Evolutionary conservation across 2,797 vertebrate genomes (phyloP), one percentile per base, ranked within the genome.

Genomic region (Sphaeramia orbicularis): DNA sequence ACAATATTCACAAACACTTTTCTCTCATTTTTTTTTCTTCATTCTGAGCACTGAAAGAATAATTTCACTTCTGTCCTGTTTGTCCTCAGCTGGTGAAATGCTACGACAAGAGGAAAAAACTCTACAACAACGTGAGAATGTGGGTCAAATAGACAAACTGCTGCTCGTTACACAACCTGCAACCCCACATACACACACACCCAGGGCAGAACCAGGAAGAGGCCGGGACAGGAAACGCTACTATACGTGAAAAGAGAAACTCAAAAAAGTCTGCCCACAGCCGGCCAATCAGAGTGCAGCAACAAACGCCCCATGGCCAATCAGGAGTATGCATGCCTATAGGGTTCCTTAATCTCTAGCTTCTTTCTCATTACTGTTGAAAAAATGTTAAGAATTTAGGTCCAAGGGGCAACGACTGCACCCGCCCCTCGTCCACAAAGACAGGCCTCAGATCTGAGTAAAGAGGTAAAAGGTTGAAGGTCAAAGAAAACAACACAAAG

Each of bases 361-460:
- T 80, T 80, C 62, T 73, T 65, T 76, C 78, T 81, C 65, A 73
- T 84, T 83, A 82, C 80, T 50, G 53, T 62, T 64, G 71, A 81
- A 87, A 89, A 86, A 85, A 90, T 89, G 74, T 84, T 62, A 92
- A 92, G 89, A 89, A 93, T 90, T 82, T 75, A 68, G 53, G 51
- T 80, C 74, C 62, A 81, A 61, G 51, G 63, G 76, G 78, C 73
- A 63, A 56, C 14, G n/a, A 44, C n/a, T 13, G 32, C 14, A n/a
- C 54, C 38, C 18, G 36, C 1, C 47, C 10, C 64, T n/a, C 7
- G 5, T 16, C 6, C 37, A 44, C 41, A 41, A 24, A 42, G 37
- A 56, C 2, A 13, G n/a, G 9, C 2, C 21, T 24, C 21, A 24
- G 21, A 24, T 24, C 21, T 21, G 2, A 24, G 4, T 2, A 24